Percentiles rank a stretch among this genome's conserved stretches.
phyloP scores from a whole-genome alignment of 1,140 invertebrate genomes.

The Ceratitis capitata region DNA sequence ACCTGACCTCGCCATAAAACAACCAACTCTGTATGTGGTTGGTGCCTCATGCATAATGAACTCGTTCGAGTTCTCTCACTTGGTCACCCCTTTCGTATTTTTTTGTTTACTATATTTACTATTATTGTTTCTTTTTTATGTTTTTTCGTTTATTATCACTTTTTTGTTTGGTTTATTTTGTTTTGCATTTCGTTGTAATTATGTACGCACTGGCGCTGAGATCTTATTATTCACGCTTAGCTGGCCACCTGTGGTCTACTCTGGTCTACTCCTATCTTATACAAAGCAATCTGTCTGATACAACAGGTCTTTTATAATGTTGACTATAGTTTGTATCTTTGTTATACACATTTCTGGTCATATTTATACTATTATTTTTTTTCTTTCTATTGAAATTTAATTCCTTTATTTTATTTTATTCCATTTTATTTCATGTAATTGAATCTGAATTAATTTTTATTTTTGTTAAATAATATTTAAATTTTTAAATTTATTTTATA shows the following conservation, averaged over 20 bases:
- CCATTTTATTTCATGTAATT: background rate
- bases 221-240: slow-evolving; percentile 59
- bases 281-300: background rate
- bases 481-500: no score
- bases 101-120: background rate
- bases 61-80: background rate
- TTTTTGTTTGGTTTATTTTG: background rate
- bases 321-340: background rate
- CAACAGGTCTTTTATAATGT: no score
- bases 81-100: slow-evolving; percentile 22
- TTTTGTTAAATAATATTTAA: no score
- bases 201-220: background rate
- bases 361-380: no score
- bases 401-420: background rate
- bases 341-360: no score
- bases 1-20: background rate
- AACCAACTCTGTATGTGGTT: background rate
- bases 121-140: background rate
- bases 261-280: background rate
- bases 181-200: slow-evolving; percentile 18
- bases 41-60: background rate
- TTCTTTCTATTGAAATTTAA: background rate
- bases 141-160: background rate
- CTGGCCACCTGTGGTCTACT: slow-evolving; percentile 52
- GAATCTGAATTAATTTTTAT: no score